Evolutionary conservation across 2,113 vertebrate genomes (phyloP), one percentile per base, ranked within the genome.

Genomic region (Tyrannus savana): DNA sequence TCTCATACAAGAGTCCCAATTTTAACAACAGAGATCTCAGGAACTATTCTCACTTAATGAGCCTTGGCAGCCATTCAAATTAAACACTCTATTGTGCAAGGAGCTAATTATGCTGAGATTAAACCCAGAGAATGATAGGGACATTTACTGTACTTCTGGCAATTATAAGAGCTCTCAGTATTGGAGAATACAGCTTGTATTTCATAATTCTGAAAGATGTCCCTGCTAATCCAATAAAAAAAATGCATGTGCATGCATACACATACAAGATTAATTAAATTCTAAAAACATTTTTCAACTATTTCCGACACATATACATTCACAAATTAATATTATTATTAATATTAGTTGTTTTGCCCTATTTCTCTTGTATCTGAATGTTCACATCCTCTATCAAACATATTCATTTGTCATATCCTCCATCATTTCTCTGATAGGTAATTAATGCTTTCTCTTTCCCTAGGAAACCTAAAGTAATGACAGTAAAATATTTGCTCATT

Each of bases 51-150:
- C 96, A 97, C 87, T 97, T 98, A 98, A 98, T 97, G 97, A 98
- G 97, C 97, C 77, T 95, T 97, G 97, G 97, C 97, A 98, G 97
- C 94, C 92, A 97, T 98, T 98, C 97, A 98, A 97, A 98, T 98
- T 97, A 97, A 98, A 98, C 95, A 97, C 89, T 97, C 97, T 97
- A 98, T 97, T 98, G 97, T 98, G 94, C 97, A 97, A 98, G 95
- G 91, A 97, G 97, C 97, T 98, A 98, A 98, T 98, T 98, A 98
- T 94, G 95, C 95, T 93, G 96, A 97, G 97, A 98, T 98, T 97
- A 98, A 98, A 97, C 92, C 86, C 84, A 95, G 97, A 97, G 97
- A 98, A 91, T 96, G 96, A 98, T 95, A 96, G 95, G 96, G 96
- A 95, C 93, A 96, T 97, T 97, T 95, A 97, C 96, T 97, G 90